Conservation (phyloP, 2,797 vertebrate genomes). For the Rhynchonycteris naso region DNA sequence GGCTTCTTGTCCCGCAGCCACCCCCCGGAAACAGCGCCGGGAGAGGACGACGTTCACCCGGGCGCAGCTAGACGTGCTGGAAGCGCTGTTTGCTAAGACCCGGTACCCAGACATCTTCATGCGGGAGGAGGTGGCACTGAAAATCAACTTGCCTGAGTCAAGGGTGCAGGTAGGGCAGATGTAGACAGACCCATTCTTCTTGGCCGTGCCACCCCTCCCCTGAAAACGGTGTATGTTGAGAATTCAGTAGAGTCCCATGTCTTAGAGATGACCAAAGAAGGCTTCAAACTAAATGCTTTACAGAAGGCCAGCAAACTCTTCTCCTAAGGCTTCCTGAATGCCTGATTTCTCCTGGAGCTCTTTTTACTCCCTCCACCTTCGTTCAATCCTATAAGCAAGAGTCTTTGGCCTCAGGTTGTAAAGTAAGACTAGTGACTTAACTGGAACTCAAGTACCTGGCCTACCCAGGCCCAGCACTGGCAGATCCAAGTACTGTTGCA, state of each 20-base stretch:
- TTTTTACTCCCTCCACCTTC: background rate
- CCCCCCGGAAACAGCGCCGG: conserved; percentile 96
- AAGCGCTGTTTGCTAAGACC: conserved; percentile 97
- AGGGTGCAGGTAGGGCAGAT: conserved; percentile 93
- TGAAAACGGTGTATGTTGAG: background rate
- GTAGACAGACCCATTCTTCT: background rate
- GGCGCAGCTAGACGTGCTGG: conserved; percentile 96
- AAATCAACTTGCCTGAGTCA: conserved; percentile 98
- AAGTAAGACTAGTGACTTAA: background rate
- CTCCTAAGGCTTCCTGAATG: background rate
- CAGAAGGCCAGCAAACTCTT: background rate
- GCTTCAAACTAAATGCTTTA: background rate
- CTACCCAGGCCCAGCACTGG: background rate
- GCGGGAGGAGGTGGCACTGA: conserved; percentile 98
- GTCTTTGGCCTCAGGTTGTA: background rate
- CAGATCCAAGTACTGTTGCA: background rate
- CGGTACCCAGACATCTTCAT: conserved; percentile 99
- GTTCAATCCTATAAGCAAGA: background rate
- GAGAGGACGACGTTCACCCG: conserved; percentile 98
- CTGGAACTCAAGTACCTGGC: background rate
- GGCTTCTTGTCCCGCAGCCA: conserved; percentile 89
- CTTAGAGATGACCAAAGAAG: background rate
- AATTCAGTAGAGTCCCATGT: background rate
- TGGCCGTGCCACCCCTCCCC: background rate
- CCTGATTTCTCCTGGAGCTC: background rate